phyloP scores from a whole-genome alignment of 2,797 vertebrate genomes.

The Pseudochirops corinnae region DNA sequence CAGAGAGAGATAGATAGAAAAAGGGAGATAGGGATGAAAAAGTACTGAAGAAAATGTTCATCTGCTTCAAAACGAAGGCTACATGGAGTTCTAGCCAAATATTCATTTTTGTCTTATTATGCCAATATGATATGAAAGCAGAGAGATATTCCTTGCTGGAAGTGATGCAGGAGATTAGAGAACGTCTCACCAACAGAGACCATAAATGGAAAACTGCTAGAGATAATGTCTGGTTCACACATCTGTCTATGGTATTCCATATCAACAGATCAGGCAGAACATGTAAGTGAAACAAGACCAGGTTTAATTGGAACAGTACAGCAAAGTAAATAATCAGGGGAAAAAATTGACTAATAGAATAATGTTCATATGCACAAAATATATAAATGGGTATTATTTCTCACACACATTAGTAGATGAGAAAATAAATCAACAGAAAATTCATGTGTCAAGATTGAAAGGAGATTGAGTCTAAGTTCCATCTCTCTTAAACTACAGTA shows the following conservation, averaged over 20 bases:
- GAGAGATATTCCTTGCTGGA: not conserved
- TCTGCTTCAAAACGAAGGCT: not conserved
- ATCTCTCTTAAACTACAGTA: too few relatives aligned
- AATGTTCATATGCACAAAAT: too few relatives aligned
- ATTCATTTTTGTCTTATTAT: not conserved
- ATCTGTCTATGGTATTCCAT: not conserved
- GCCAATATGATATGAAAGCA: not conserved
- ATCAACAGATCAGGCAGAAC: not conserved
- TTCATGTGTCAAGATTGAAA: too few relatives aligned
- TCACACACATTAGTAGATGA: too few relatives aligned
- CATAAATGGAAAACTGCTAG: not conserved
- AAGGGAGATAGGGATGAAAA: not conserved
- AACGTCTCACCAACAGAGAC: not conserved
- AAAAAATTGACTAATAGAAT: too few relatives aligned
- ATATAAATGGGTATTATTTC: too few relatives aligned
- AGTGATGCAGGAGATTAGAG: not conserved
- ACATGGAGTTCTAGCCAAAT: not conserved
- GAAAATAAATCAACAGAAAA: too few relatives aligned
- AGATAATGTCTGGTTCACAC: not conserved
- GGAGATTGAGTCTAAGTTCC: too few relatives aligned
- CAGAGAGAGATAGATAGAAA: not conserved
- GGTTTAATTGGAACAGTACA: too few relatives aligned
- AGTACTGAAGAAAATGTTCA: not conserved
- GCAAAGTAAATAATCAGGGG: too few relatives aligned
- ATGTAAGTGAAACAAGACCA: too few relatives aligned